Evolutionary conservation across 2,113 vertebrate genomes (phyloP), one percentile per base, ranked within the genome.

Genomic region (Serilophus lunatus): DNA sequence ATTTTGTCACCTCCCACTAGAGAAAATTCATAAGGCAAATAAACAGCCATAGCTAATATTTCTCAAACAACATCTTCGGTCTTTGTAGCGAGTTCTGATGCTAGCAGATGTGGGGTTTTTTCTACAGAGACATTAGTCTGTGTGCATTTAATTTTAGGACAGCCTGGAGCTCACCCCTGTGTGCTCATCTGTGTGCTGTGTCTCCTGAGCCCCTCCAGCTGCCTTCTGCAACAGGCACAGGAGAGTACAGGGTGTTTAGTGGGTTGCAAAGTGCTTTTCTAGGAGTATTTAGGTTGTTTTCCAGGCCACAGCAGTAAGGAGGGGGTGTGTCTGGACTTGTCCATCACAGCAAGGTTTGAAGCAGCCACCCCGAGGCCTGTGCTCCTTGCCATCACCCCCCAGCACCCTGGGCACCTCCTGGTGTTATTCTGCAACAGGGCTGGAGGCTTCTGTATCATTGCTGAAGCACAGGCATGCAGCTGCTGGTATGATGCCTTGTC

Each of bases 81-180:
- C 86, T 66, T 31, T 60, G 36, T 13, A 79, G 61, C 54, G 40
- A 14, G 33, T 45, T 77, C 57, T 57, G 49, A 71, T 85, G 40
- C 16, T 45, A 18, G 63, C 72, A 89, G 82, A 38, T 0, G 0
- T 0, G 0, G 25, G 25, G 5, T 16, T 63, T 6, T 17, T 57
- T 63, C 65, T 31, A n/a, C n/a, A 51, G 60, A 75, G 53, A 22
- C 1, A 1, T 83, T 75, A 40, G 22, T 3, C 19, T 25, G 15
- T 24, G 36, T 68, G 40, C n/a, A 35, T 90, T 72, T 80, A 25
- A 20, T 86, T 81, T 44, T 45, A 59, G 75, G 54, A 61, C 20
- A 23, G n/a, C 15, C 23, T 57, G 82, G 50, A 64, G 70, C 45
- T 47, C 63, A 44, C 77, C 86, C 47, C 42, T 40, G 6, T 9